Evolutionary conservation across 2,797 vertebrate species (phyloP).

Genomic region (Prionace glauca): DNA sequence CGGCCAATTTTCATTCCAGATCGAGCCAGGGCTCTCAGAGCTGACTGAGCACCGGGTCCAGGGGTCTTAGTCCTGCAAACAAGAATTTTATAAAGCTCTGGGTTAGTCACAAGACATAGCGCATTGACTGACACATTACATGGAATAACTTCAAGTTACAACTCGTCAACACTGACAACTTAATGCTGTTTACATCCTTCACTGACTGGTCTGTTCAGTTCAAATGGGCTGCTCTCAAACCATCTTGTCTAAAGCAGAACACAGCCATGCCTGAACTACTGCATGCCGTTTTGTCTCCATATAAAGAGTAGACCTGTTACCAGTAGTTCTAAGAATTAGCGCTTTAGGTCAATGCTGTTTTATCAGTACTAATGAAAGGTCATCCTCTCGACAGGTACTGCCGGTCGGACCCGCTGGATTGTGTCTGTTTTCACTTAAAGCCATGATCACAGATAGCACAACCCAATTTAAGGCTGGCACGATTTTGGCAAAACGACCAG

Average conservation of each 20-base stretch:
- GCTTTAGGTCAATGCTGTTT: no score
- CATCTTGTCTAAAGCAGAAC: neutral
- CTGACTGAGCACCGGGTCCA: constrained; percentile 93
- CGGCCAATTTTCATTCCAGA: constrained; percentile 98
- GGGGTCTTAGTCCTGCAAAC: constrained; percentile 86
- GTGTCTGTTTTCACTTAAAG: no score
- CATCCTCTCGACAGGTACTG: no score
- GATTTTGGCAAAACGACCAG: no score
- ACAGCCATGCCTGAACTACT: neutral
- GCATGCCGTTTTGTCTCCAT: neutral
- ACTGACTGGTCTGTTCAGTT: neutral
- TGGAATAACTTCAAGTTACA: neutral
- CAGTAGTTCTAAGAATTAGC: no score
- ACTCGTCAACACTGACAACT: neutral
- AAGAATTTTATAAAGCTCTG: neutral
- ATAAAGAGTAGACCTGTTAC: no score
- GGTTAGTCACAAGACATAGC: neutral
- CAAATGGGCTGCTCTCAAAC: neutral
- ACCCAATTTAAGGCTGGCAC: no score
- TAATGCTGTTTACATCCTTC: neutral
- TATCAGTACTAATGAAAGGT: no score
- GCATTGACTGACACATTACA: neutral
- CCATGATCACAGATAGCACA: no score
- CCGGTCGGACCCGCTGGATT: no score
- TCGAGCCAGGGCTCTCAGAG: constrained; percentile 87